A percentile compares a stretch with the other conserved stretches of the same genome.
Evolutionary conservation across 1,140 invertebrate genomes (phyloP).

Genomic region (Cecropterus lyciades): DNA sequence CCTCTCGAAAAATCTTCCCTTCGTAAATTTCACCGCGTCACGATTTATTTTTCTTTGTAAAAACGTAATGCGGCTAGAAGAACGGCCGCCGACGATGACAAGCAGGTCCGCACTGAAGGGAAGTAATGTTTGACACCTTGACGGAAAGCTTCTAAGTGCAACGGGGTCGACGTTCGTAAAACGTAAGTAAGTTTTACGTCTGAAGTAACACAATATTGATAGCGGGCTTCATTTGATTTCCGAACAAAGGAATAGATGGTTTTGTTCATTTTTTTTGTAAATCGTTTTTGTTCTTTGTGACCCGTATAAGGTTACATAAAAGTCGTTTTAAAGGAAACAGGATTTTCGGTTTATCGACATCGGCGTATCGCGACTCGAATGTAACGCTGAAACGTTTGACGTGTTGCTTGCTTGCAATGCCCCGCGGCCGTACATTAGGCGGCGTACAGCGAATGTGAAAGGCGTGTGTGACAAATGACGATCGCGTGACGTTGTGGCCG

Average conservation of each 20-base stretch:
- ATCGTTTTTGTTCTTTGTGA: not conserved
- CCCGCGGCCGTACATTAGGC: slow-evolving; percentile 12
- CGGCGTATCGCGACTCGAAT: not conserved
- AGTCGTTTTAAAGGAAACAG: not conserved
- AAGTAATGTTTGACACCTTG: slow-evolving; percentile 62
- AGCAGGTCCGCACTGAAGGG: slow-evolving; percentile 64
- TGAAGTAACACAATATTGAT: slow-evolving; percentile 25
- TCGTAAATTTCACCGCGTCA: slow-evolving; percentile 53
- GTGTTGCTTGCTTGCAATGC: slow-evolving; percentile 19
- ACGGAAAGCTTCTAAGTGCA: slow-evolving; percentile 73
- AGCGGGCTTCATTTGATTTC: slow-evolving; percentile 16
- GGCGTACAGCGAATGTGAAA: slow-evolving; percentile 10
- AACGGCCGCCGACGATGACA: slow-evolving; percentile 62
- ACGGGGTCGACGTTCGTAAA: slow-evolving; percentile 44
- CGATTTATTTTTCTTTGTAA: slow-evolving; percentile 51
- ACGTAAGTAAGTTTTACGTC: slow-evolving; percentile 9
- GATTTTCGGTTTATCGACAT: not conserved
- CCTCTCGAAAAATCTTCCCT: slow-evolving; percentile 2
- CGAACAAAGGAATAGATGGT: slow-evolving; percentile 1
- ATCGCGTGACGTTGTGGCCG: slow-evolving; percentile 51
- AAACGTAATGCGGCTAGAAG: slow-evolving; percentile 44
- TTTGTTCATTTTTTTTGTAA: not conserved
- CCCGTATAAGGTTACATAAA: too few species aligned
- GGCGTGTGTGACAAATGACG: slow-evolving; percentile 57
- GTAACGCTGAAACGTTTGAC: slow-evolving; percentile 27